Evolutionary conservation across 1,140 invertebrate species (phyloP).

Genomic region (Drosophila leontia): DNA sequence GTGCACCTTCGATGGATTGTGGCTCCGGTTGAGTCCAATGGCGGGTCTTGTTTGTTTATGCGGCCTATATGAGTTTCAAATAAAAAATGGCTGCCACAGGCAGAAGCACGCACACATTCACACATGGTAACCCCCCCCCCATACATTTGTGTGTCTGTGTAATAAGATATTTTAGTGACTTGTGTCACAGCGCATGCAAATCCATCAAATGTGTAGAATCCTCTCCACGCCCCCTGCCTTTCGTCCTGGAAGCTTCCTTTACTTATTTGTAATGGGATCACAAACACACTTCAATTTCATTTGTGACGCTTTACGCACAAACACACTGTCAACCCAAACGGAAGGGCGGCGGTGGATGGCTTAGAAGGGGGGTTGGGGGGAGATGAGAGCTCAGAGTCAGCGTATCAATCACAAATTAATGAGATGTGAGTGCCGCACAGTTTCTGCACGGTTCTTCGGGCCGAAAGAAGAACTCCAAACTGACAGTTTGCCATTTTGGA

Average conservation of each 20-base stretch:
- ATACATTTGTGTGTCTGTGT: slow-evolving; percentile 44
- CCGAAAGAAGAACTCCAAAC: slow-evolving; percentile 55
- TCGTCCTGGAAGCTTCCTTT: slow-evolving; percentile 50
- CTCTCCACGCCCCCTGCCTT: background rate
- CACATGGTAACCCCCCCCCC: background rate
- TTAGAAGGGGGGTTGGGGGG: slow-evolving; percentile 3
- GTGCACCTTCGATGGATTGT: slow-evolving; percentile 17
- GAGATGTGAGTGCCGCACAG: slow-evolving; percentile 83
- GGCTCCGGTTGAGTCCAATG: slow-evolving; percentile 39
- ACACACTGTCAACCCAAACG: slow-evolving; percentile 57
- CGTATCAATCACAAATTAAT: slow-evolving; percentile 85
- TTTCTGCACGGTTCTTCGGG: slow-evolving; percentile 36
- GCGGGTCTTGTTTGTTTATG: slow-evolving; percentile 74
- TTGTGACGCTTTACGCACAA: slow-evolving; percentile 83
- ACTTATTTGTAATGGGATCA: slow-evolving; percentile 84
- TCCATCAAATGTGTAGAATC: slow-evolving; percentile 73
- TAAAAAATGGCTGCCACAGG: slow-evolving; percentile 75
- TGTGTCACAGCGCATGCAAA: slow-evolving; percentile 82
- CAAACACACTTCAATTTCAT: slow-evolving; percentile 84
- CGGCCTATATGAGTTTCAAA: slow-evolving; percentile 70
- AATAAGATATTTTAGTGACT: slow-evolving; percentile 84
- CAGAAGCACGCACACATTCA: slow-evolving; percentile 9
- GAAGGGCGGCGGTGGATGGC: background rate
- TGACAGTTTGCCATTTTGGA: slow-evolving; percentile 73
- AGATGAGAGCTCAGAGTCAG: slow-evolving; percentile 52